These are phyloP conservation scores for Zoanthus gigantus DNA, from an alignment of 92 coral and sea anemone species.

Conservation along the genomic window DNA sequence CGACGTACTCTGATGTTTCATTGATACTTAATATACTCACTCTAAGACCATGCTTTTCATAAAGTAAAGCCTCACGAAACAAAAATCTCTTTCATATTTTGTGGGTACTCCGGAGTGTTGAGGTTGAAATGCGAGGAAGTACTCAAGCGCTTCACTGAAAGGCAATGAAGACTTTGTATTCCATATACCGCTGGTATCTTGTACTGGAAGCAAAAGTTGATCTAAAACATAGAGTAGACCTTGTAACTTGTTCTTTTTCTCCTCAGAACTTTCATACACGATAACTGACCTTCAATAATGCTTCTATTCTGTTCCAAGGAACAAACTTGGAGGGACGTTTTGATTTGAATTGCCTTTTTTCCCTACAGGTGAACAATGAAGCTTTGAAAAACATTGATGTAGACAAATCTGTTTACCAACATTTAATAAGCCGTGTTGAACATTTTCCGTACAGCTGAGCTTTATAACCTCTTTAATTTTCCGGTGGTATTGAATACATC, in stretches of 20 bases:
- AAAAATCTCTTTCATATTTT: constrained; percentile 37
- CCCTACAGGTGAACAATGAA: not conserved
- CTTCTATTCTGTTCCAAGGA: constrained; percentile 34
- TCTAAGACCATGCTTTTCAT: constrained; percentile 48
- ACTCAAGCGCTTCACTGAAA: constrained; percentile 47
- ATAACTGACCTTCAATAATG: not conserved
- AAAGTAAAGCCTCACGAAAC: constrained; percentile 51
- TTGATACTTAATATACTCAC: constrained; percentile 42
- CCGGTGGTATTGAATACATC: no score
- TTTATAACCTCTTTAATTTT: no score
- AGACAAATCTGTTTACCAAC: no score
- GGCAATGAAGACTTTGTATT: constrained; percentile 38
- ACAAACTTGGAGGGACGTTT: constrained; percentile 40
- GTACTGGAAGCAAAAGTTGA: constrained; percentile 37
- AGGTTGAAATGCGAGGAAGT: constrained; percentile 53
- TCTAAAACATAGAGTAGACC: constrained; percentile 54
- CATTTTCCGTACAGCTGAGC: no score
- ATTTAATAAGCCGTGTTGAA: no score
- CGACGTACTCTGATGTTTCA: constrained; percentile 39
- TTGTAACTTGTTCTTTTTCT: constrained; percentile 50
- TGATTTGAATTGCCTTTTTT: constrained; percentile 28
- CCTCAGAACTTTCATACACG: constrained; percentile 21
- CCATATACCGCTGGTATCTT: constrained; percentile 33
- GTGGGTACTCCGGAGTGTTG: constrained; percentile 45
- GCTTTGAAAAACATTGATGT: no score